Percentiles rank a stretch among this genome's conserved stretches.
These are phyloP conservation scores for Oryzias celebensis DNA, from an alignment of 2,113 vertebrate genomes.

Conservation along the genomic window DNA sequence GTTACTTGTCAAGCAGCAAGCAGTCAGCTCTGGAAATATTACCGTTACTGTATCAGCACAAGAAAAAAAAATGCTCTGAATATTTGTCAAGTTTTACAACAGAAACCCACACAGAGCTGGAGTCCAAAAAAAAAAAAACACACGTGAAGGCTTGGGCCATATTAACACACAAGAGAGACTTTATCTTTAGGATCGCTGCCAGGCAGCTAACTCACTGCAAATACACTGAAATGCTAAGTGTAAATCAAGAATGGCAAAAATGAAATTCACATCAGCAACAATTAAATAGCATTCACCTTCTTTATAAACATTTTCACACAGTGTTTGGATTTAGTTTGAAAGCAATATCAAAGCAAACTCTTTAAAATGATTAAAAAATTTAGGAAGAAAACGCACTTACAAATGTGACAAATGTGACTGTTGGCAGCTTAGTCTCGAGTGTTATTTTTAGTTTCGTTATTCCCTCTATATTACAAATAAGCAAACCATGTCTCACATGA, in stretches of 20 bases:
- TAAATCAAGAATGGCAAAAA: neutral
- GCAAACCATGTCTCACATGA: too few relatives aligned
- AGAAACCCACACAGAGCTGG: constrained; percentile 4
- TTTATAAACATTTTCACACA: too few relatives aligned
- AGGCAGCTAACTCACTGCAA: neutral
- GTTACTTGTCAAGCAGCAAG: constrained; percentile 43
- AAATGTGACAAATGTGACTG: too few relatives aligned
- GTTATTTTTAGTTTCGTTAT: too few relatives aligned
- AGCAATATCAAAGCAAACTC: too few relatives aligned
- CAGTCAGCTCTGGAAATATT: constrained; percentile 33
- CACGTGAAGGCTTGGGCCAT: neutral
- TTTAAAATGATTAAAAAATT: too few relatives aligned
- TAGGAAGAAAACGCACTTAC: too few relatives aligned
- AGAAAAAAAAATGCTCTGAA: constrained; percentile 20
- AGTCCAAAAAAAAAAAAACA: constrained; percentile 1
- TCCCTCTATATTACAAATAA: too few relatives aligned
- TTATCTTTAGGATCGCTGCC: neutral
- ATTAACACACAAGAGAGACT: neutral
- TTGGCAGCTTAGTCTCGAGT: too few relatives aligned
- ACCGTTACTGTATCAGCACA: constrained; percentile 24
- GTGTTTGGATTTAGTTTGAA: too few relatives aligned
- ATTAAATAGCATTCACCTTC: neutral
- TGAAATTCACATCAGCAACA: neutral
- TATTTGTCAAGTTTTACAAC: constrained; percentile 13
- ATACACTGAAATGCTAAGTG: too few relatives aligned